phyloP scores from a whole-genome alignment of 1,140 invertebrate genomes.

The Mamestra configurata region DNA sequence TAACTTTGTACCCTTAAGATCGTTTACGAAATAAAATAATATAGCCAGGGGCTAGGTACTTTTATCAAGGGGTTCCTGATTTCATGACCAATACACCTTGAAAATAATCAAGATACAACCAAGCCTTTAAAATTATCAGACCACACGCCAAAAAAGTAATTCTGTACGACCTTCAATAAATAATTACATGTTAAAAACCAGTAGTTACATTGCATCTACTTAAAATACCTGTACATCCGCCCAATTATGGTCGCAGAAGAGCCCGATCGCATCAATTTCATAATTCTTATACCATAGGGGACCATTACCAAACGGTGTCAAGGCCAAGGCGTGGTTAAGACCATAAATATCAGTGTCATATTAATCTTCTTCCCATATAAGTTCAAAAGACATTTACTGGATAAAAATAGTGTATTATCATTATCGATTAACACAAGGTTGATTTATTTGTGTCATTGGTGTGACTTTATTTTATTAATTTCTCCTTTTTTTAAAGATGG shows the following conservation, averaged over 20 bases:
- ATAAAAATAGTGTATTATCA: neutral
- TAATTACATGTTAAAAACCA: neutral
- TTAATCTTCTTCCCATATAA: slow-evolving; percentile 27
- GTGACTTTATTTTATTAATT: no score
- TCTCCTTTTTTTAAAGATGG: neutral
- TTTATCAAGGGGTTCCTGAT: no score
- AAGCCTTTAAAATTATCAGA: neutral
- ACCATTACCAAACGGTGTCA: neutral
- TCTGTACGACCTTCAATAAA: neutral
- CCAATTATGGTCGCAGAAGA: neutral
- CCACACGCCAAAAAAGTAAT: neutral
- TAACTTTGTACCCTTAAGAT: no score
- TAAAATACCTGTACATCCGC: neutral
- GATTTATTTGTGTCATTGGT: neutral
- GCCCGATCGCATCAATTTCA: neutral
- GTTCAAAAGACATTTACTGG: neutral
- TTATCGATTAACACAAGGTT: slow-evolving; percentile 9
- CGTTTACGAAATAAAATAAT: no score
- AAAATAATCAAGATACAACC: no score
- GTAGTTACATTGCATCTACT: neutral
- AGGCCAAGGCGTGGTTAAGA: neutral
- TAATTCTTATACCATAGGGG: neutral
- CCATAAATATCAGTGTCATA: slow-evolving; percentile 12
- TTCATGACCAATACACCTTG: no score
- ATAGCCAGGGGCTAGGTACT: no score